Conservation (phyloP, 2,797 vertebrate genomes). For the Leptodactylus fallax region DNA sequence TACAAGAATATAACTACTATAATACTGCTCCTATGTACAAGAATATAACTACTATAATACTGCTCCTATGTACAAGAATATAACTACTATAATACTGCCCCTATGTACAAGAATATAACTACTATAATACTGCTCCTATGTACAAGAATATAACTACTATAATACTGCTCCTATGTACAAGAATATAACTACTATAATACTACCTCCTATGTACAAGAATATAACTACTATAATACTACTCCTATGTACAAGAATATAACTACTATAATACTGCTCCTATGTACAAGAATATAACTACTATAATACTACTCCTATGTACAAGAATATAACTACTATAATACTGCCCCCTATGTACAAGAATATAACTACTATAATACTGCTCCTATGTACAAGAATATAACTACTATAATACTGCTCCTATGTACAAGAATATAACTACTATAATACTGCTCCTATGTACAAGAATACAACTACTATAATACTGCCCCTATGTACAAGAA, state of each 20-base stretch:
- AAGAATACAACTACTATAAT: constrained; percentile 25
- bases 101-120: constrained; percentile 6
- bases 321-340: constrained; percentile 7
- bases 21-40: no score
- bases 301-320: background rate
- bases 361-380: constrained; percentile 15
- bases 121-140: constrained; percentile 5
- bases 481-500: no score
- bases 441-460: constrained; percentile 21
- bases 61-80: no score
- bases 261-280: background rate
- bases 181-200: constrained; percentile 15
- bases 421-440: constrained; percentile 21
- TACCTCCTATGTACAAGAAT: constrained; percentile 3
- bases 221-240: background rate
- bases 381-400: background rate
- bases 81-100: no score
- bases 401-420: constrained; percentile 6
- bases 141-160: constrained; percentile 15
- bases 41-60: no score
- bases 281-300: constrained; percentile 9
- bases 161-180: background rate
- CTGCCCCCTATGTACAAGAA: no score
- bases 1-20: no score
- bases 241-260: constrained; percentile 3